These are phyloP conservation scores for Nomada flava DNA, from an alignment of 2,888 invertebrate genomes.

Conservation along the genomic window DNA sequence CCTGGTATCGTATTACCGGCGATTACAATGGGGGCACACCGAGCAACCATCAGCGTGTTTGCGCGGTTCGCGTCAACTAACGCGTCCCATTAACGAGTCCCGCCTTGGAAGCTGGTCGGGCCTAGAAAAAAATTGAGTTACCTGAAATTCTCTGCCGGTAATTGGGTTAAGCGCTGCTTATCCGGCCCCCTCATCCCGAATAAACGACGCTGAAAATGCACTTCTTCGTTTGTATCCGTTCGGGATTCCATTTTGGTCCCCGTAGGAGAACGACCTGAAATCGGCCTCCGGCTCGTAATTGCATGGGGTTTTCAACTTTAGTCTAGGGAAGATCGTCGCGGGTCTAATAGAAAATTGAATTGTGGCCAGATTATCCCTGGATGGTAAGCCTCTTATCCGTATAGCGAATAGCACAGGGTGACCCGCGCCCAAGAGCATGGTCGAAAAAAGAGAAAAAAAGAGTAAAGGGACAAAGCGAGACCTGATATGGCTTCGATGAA, in stretches of 20 bases:
- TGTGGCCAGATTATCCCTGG: constrained; percentile 36
- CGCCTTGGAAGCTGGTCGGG: neutral
- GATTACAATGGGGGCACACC: neutral
- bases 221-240: constrained; percentile 20
- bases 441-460: constrained; percentile 1
- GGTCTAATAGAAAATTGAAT: constrained; percentile 48
- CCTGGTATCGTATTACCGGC: constrained; percentile 17
- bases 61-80: neutral
- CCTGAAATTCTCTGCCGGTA: constrained; percentile 13
- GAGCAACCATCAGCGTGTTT: constrained; percentile 15
- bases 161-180: constrained; percentile 53
- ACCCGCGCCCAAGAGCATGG: neutral
- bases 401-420: constrained; percentile 16
- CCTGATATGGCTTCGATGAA: neutral
- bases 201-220: constrained; percentile 25
- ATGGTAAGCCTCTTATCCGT: constrained; percentile 48
- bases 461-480: constrained; percentile 30
- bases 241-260: constrained; percentile 12
- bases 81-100: constrained; percentile 13
- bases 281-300: neutral
- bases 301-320: constrained; percentile 25
- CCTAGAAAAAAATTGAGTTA: constrained; percentile 16
- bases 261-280: neutral
- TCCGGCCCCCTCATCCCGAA: neutral
- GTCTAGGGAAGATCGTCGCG: neutral